A percentile compares a stretch with the other conserved stretches of the same genome.
Conservation (phyloP, 2,113 vertebrate species). For the Marmota flaviventris region DNA sequence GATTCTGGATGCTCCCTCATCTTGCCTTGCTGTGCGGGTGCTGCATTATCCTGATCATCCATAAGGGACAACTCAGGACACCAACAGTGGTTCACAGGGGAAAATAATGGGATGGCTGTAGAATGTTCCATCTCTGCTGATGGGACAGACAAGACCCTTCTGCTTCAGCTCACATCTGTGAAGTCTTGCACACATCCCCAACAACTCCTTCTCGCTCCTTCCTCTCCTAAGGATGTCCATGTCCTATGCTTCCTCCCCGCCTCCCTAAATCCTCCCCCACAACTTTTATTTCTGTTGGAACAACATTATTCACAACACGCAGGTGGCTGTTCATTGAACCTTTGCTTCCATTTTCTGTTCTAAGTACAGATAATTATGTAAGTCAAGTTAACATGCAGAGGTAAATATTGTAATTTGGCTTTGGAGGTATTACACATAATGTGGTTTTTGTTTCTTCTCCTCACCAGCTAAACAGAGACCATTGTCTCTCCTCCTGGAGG, state of each 20-base stretch:
- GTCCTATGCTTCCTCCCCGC: neutral
- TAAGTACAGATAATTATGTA: slow-evolving; percentile 71
- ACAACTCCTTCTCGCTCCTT: neutral
- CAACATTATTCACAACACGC: slow-evolving; percentile 58
- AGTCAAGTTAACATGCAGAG: slow-evolving; percentile 47
- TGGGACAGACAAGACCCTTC: neutral
- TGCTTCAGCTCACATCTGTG: neutral
- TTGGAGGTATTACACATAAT: slow-evolving; percentile 61
- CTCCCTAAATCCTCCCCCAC: neutral
- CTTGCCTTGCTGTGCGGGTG: neutral
- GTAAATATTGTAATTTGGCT: slow-evolving; percentile 77
- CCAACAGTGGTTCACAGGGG: neutral
- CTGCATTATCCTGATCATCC: neutral
- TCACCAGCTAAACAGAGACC: slow-evolving; percentile 56
- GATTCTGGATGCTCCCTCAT: neutral
- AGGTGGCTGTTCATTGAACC: slow-evolving; percentile 62
- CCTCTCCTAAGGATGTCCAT: neutral
- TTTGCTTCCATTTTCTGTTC: slow-evolving; percentile 66
- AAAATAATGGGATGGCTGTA: neutral
- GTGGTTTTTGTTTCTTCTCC: slow-evolving; percentile 65
- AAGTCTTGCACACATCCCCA: rapidly evolving
- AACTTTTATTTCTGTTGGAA: slow-evolving; percentile 60
- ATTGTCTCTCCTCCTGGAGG: slow-evolving; percentile 46
- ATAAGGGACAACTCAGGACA: neutral
- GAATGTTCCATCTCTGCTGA: rapidly evolving